These are phyloP conservation scores for Diabrotica virgifera DNA, from an alignment of 1,140 invertebrate genomes.

Conservation along the genomic window DNA sequence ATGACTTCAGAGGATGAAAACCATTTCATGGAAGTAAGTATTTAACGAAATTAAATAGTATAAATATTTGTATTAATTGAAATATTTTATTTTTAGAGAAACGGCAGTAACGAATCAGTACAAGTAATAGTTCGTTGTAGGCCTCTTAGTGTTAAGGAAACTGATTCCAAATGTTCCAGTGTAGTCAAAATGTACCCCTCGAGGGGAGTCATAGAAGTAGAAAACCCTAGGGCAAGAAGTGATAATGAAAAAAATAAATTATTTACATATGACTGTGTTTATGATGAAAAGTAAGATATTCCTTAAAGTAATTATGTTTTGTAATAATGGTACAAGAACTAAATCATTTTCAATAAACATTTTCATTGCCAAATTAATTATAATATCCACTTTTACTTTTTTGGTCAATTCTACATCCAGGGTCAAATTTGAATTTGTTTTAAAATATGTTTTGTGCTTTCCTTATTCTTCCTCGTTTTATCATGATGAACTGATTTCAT, in stretches of 20 bases:
- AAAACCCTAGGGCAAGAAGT: constrained; percentile 57
- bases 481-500: too few relatives aligned
- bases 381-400: too few relatives aligned
- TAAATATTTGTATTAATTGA: constrained; percentile 1
- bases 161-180: constrained; percentile 64
- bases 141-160: constrained; percentile 83
- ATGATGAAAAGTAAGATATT: constrained; percentile 66
- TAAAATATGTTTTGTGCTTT: too few relatives aligned
- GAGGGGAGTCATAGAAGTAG: constrained; percentile 65
- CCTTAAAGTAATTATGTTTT: not conserved
- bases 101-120: constrained; percentile 66
- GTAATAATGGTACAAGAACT: not conserved
- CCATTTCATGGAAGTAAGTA: constrained; percentile 30
- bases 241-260: constrained; percentile 63
- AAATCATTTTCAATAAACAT: not conserved
- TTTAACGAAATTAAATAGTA: constrained; percentile 3
- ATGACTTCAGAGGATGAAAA: constrained; percentile 30
- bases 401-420: too few relatives aligned
- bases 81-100: constrained; percentile 21
- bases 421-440: too few relatives aligned
- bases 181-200: constrained; percentile 66
- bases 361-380: not conserved
- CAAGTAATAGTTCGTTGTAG: constrained; percentile 89
- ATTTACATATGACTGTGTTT: constrained; percentile 94
- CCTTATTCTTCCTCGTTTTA: too few relatives aligned